Conservation (phyloP, 2,113 vertebrate genomes). For the Vulpes ferrilata region DNA sequence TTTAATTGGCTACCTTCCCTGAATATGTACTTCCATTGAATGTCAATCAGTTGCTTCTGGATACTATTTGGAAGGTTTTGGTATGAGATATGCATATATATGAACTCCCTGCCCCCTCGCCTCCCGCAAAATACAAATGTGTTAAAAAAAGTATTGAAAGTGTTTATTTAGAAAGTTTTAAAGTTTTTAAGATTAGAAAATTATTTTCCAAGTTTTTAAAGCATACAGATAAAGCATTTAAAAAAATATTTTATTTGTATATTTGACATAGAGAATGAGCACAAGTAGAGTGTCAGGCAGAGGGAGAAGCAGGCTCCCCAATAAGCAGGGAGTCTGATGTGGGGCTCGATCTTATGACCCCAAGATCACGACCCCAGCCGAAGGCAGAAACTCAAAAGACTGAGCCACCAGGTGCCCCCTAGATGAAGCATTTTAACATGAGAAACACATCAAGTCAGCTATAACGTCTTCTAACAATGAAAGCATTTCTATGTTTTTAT, state of each 20-base stretch:
- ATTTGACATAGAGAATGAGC: too few species aligned
- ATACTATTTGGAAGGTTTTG: background rate
- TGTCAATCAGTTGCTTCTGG: background rate
- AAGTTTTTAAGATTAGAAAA: background rate
- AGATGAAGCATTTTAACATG: background rate
- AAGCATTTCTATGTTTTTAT: background rate
- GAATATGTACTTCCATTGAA: background rate
- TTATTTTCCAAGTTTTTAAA: background rate
- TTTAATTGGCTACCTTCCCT: constrained; percentile 10
- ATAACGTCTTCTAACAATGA: background rate
- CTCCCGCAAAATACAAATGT: too few species aligned
- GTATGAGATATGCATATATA: background rate
- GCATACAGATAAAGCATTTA: background rate
- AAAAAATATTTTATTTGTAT: too few species aligned
- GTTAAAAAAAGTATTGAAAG: background rate
- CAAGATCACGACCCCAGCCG: too few species aligned
- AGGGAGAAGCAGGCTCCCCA: too few species aligned
- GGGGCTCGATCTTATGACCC: too few species aligned
- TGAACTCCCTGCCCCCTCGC: too few species aligned
- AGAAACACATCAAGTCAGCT: background rate
- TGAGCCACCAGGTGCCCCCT: too few species aligned
- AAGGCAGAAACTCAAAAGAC: too few species aligned
- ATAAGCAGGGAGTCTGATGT: too few species aligned
- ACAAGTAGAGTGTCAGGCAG: too few species aligned
- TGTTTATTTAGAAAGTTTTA: background rate